phyloP scores from a whole-genome alignment of 2,888 invertebrate genomes.

The Hesperia comma region DNA sequence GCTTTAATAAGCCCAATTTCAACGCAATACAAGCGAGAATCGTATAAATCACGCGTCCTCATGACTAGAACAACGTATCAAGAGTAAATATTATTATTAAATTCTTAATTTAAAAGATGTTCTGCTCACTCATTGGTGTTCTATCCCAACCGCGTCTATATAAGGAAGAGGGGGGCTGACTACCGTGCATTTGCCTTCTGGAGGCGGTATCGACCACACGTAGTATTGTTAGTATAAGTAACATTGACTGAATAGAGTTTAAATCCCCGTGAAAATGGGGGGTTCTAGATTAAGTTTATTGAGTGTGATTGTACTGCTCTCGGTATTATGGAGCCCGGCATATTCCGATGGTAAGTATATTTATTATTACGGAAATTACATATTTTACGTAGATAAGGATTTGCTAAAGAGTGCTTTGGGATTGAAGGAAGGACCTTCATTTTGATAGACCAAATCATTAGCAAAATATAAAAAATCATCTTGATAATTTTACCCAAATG shows the following conservation, averaged over 20 bases:
- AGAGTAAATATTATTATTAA: constrained; percentile 25
- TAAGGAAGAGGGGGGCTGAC: constrained; percentile 49
- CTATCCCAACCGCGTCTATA: constrained; percentile 59
- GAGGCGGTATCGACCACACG: constrained; percentile 59
- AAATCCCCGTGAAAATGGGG: constrained; percentile 75
- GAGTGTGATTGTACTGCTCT: constrained; percentile 71
- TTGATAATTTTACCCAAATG: too few species aligned
- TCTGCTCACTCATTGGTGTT: constrained; percentile 20
- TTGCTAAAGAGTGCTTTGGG: too few species aligned
- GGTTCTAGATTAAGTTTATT: constrained; percentile 63
- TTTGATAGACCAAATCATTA: too few species aligned
- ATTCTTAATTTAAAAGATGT: constrained; percentile 31
- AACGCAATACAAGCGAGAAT: not conserved
- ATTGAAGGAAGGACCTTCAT: too few species aligned
- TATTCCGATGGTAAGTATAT: constrained; percentile 63
- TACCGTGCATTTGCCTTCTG: constrained; percentile 68
- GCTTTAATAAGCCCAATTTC: not conserved
- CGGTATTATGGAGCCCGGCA: constrained; percentile 77
- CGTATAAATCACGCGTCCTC: not conserved
- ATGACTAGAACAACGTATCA: constrained; percentile 13
- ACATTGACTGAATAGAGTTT: constrained; percentile 65
- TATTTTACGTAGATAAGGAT: too few species aligned
- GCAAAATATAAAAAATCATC: too few species aligned
- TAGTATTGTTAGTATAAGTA: constrained; percentile 68
- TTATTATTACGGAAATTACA: too few species aligned